Percentiles rank a stretch among this genome's conserved stretches.
These are phyloP conservation scores for Bubo blakistoni DNA, from an alignment of 2,113 vertebrate species.

Conservation along the genomic window DNA sequence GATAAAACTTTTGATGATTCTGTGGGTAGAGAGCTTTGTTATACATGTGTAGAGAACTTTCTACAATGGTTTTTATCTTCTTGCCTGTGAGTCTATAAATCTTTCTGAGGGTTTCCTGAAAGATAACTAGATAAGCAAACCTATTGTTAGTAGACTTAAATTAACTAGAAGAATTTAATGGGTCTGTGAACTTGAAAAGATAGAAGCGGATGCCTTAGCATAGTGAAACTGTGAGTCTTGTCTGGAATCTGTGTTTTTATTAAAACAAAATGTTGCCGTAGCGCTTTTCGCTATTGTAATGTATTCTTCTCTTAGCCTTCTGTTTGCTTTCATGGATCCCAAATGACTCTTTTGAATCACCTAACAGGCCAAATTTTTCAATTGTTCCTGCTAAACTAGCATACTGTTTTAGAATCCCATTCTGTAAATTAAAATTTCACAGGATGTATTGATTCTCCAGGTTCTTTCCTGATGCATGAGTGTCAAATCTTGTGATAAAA, in stretches of 20 bases:
- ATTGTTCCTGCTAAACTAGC: background rate
- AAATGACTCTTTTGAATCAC: background rate
- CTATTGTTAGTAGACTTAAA: background rate
- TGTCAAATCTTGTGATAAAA: background rate
- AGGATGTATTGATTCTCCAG: background rate
- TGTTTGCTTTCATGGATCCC: background rate
- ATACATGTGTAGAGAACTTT: background rate
- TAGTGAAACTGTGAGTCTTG: background rate
- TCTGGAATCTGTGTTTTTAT: background rate
- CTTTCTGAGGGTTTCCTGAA: slow-evolving; percentile 13
- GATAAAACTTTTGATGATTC: background rate
- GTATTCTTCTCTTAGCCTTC: background rate
- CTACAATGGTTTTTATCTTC: background rate
- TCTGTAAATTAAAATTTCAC: background rate
- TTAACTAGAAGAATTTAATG: background rate
- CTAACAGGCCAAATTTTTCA: background rate
- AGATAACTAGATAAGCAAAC: background rate
- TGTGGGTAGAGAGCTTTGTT: background rate
- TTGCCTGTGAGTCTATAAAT: background rate
- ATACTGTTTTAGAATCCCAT: background rate
- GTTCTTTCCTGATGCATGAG: background rate
- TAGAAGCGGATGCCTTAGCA: background rate
- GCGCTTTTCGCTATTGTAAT: background rate
- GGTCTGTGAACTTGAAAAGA: background rate
- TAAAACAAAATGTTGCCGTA: background rate